Evolutionary conservation across 1,140 invertebrate species (phyloP), one percentile per base, ranked within the genome.

Genomic region (Argopecten irradians): DNA sequence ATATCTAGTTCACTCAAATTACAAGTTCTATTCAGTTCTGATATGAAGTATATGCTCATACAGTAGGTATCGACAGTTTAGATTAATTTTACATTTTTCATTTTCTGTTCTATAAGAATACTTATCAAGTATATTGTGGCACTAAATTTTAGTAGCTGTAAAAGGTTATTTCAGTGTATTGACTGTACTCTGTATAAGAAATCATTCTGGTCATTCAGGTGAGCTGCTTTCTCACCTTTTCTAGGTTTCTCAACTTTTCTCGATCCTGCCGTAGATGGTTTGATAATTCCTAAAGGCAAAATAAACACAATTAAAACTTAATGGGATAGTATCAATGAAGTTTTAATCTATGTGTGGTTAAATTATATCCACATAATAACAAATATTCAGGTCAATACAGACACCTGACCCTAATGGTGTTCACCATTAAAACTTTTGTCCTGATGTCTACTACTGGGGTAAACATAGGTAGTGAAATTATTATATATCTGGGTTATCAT

Each of bases 41-140:
- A 36, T 85, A 35, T 0, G 84, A 85, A 22, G 43, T 39, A 85
- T 39, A 85, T 39, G 84, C 34, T 39, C 13, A 55, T 71, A 46
- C 13, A 33, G 35, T 71, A 71, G 0, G 11, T 9, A 39, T 28
- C 22, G 32, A 13, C 22, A 22, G 33, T 86, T 33, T n/a, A 35
- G n/a, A 55, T 22, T 19, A 3, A 16, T 43, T 43, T 5, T 28
- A n/a, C 22, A 41, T 13, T 11, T 16, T 35, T 34, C 39, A 16
- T 19, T 85, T 39, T 35, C 36, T 41, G 32, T 22, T 41, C 28
- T 13, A 85, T 32, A 34, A 43, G 36, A 39, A 39, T 71, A 88
- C 34, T 35, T 43, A 83, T 84, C 84, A 84, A n/a, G 84, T 88
- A 55, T 84, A 55, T 43, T 55, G 84, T 88, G 3, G 41, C 87